Base-by-base conservation (phyloP, 1,140 invertebrate species). In the Magallana angulata region DNA sequence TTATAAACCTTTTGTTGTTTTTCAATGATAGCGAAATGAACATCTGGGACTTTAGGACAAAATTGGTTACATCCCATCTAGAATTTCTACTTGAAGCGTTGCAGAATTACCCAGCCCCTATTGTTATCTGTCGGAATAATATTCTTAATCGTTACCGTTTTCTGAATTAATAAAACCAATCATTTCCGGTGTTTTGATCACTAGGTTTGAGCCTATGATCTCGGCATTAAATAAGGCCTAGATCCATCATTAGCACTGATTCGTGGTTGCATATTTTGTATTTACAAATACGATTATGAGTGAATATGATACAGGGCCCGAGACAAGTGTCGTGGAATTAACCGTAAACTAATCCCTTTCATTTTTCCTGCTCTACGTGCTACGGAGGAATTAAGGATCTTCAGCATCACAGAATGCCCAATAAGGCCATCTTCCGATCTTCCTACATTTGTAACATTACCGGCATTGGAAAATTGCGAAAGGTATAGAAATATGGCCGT, bases 261-360 rank as follows among this genome's bases (percentile, higher is more conserved):
- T 76, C 68, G 68, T 9, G 68, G 68, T 76, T 76, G 68, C 68
- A 30, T 76, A 76, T 76, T 76, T 76, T 76, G 68, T 76, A 76
- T 76, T 76, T 76, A 76, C 68, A 76, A 76, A 76, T 76, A 76
- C 36, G 68, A 76, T 76, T 76, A 76, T 76, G 68, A 76, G 18
- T 76, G 68, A 76, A 76, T 76, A 76, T 30, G 68, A 76, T 76
- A 76, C 68, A 76, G 68, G 68, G 30, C 68, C 24, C 24, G 36
- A 76, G 68, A 76, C 68, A 76, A 76, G 68, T 76, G 68, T 30
- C 12, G 68, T 76, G 68, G 68, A 76, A 76, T 76, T 76, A 76
- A 76, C 68, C 18, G 68, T 76, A 76, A 76, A 76, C 18, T 76
- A 76, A 76, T 76, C 68, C 68, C 68, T 76, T 76, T 76, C 68